These are phyloP conservation scores for Troilus luridus DNA, from an alignment of 2,888 invertebrate species.

Conservation along the genomic window DNA sequence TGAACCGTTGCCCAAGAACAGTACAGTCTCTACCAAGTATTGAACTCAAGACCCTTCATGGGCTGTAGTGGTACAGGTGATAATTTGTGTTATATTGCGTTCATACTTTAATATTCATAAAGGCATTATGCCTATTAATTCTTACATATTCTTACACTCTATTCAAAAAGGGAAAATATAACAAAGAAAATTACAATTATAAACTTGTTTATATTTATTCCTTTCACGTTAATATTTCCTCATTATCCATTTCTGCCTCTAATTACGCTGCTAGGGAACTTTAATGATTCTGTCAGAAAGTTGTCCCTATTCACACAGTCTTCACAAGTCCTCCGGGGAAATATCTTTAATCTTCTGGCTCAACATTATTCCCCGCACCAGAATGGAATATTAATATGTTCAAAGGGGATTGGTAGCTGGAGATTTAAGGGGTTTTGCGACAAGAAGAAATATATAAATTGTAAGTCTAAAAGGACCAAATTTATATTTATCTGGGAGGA, in stretches of 20 bases:
- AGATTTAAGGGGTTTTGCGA: too few species aligned
- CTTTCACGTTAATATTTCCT: background rate
- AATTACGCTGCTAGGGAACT: background rate
- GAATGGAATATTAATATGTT: background rate
- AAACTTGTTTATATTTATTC: background rate
- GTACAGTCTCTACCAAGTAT: too few species aligned
- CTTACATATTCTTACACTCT: background rate
- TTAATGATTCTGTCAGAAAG: slow-evolving; percentile 25
- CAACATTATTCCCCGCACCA: background rate
- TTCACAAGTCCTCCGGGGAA: background rate
- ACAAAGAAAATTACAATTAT: background rate
- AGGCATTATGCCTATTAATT: too few species aligned
- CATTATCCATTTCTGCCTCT: background rate
- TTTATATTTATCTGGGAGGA: too few species aligned
- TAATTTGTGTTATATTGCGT: too few species aligned
- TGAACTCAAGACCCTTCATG: too few species aligned
- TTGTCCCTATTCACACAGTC: background rate
- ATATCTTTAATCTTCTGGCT: background rate
- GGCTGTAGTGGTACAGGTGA: too few species aligned
- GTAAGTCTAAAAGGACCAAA: too few species aligned
- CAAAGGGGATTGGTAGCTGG: background rate
- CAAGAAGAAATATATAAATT: too few species aligned
- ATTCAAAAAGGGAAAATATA: background rate
- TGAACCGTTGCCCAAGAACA: too few species aligned
- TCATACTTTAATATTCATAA: too few species aligned